Evolutionary conservation across 1,140 invertebrate genomes (phyloP), one percentile per base, ranked within the genome.

Genomic region (Drosophila ananassae): DNA sequence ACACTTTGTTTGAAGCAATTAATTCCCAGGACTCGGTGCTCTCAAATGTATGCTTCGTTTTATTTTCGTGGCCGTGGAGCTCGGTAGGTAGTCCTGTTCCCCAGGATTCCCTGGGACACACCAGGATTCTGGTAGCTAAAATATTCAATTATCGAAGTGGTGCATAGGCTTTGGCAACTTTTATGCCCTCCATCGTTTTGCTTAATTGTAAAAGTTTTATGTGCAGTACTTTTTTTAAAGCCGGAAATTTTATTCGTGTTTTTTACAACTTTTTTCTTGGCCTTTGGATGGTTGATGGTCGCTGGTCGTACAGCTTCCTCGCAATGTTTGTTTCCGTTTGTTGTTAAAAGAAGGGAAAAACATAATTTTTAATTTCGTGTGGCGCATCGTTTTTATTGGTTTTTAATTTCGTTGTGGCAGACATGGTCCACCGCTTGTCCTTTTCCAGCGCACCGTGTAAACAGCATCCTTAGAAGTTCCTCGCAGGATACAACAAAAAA

Each of bases 361-460:
- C 83, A 87, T 87, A 89, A 87, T 87, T 87, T 87, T 87, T 89
- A 87, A 87, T 87, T 87, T 87, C 74, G 66, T 76, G 75, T 56
- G 75, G 56, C 61, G 72, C 75, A 6, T 52, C 67, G 51, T 83
- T 87, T 89, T 87, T 87, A 87, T 87, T 87, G 83, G 83, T 87
- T 87, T 87, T 87, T 87, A 87, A 87, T 87, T 87, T 89, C 83
- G 63, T 59, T 73, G 66, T 48, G 34, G 73, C 81, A 79, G 80
- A 79, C 67, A 71, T 57, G 75, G 60, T 59, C 54, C 61, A 58
- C 51, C 47, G 47, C 54, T 39, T 56, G 69, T 77, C 61, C 78
- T 59, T 63, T 62, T 61, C 22, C 66, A 13, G 58, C n/a, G 44
- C 74, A 28, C 25, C 25, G 74, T 76, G 79, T 79, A 87, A 87